These are phyloP conservation scores for Garra rufa DNA, from an alignment of 2,113 vertebrate species.

Conservation along the genomic window DNA sequence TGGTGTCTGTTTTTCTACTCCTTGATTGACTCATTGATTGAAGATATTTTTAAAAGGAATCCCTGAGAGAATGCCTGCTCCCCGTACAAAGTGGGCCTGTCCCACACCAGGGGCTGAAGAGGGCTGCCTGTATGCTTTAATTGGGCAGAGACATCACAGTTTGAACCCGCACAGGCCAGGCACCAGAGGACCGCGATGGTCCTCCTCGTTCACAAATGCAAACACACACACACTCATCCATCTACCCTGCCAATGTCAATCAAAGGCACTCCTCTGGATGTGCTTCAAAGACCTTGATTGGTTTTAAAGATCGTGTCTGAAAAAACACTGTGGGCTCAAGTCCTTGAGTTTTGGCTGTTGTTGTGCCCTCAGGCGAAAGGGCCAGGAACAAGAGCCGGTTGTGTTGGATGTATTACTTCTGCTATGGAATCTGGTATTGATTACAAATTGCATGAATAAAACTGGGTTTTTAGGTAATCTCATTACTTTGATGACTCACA, in stretches of 20 bases:
- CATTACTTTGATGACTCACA: background rate
- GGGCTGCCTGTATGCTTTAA: conserved; percentile 76
- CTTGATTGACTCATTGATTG: conserved; percentile 87
- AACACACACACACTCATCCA: conserved; percentile 58
- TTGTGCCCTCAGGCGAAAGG: conserved; percentile 44
- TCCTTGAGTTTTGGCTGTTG: conserved; percentile 67
- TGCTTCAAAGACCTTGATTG: conserved; percentile 70
- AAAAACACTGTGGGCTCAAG: conserved; percentile 60
- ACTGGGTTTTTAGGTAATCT: background rate
- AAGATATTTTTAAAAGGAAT: conserved; percentile 87
- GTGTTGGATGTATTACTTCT: conserved; percentile 18
- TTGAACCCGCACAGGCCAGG: conserved; percentile 73
- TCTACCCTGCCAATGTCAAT: conserved; percentile 66
- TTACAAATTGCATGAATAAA: conserved; percentile 1
- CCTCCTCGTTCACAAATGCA: conserved; percentile 61
- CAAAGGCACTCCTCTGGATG: conserved; percentile 72
- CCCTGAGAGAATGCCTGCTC: conserved; percentile 78
- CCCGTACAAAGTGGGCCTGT: conserved; percentile 78
- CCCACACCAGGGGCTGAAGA: conserved; percentile 74
- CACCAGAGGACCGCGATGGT: conserved; percentile 70
- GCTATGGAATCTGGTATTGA: conserved; percentile 9
- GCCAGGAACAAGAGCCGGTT: conserved; percentile 20
- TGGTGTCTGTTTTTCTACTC: conserved; percentile 70
- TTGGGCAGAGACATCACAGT: conserved; percentile 81
- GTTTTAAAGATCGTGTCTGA: conserved; percentile 66